phyloP scores from a whole-genome alignment of 2,888 invertebrate genomes.

The Microplitis manilae region DNA sequence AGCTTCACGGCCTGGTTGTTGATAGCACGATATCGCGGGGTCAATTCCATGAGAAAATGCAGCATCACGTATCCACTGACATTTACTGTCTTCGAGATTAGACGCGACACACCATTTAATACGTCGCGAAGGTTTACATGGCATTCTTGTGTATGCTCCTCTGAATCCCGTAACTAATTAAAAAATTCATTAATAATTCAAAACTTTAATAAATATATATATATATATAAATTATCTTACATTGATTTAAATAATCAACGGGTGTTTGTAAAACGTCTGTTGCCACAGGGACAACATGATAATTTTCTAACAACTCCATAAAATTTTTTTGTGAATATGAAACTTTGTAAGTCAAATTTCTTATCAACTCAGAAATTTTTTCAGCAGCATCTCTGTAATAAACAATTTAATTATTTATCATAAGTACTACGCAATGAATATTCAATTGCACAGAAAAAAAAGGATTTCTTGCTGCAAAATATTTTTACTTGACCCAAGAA shows the following conservation, averaged over 20 bases:
- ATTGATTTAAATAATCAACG: slow-evolving; percentile 77
- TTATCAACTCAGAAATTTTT: slow-evolving; percentile 72
- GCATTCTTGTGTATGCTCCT: slow-evolving; percentile 62
- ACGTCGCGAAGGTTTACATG: slow-evolving; percentile 64
- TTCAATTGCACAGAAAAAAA: too few relatives aligned
- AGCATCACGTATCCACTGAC: slow-evolving; percentile 84
- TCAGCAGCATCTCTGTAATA: slow-evolving; percentile 70
- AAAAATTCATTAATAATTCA: not conserved
- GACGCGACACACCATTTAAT: slow-evolving; percentile 78
- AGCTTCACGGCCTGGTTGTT: slow-evolving; percentile 75
- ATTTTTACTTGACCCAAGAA: too few relatives aligned
- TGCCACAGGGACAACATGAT: slow-evolving; percentile 70
- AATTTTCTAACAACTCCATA: slow-evolving; percentile 76
- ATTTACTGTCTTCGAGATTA: slow-evolving; percentile 82
- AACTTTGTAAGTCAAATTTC: slow-evolving; percentile 69
- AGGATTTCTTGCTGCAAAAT: too few relatives aligned
- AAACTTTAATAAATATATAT: slow-evolving; percentile 3
- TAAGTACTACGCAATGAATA: too few relatives aligned
- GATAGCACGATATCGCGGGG: slow-evolving; percentile 85
- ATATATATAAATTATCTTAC: slow-evolving; percentile 55
- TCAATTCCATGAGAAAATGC: slow-evolving; percentile 82
- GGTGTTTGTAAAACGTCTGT: slow-evolving; percentile 75
- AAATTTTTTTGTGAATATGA: slow-evolving; percentile 76
- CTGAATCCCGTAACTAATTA: slow-evolving; percentile 65
- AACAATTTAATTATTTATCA: not conserved